Conservation (phyloP, 53 echinoderm and acorn worm species). For the Glandiceps talaboti region DNA sequence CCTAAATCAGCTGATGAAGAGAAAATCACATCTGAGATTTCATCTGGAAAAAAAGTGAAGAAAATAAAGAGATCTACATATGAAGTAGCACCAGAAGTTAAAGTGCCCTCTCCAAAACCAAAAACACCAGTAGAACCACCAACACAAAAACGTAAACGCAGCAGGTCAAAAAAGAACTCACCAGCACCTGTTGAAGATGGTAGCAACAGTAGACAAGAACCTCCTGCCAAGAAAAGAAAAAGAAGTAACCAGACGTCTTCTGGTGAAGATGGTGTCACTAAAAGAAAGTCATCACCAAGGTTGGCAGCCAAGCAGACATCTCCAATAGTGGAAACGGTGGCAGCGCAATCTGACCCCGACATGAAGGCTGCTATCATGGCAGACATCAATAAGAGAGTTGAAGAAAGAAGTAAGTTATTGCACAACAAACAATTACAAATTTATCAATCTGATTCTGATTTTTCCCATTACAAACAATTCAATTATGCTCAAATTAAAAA, state of each 20-base stretch:
- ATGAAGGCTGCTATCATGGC: constrained; percentile 49
- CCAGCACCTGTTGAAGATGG: not conserved
- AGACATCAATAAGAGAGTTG: constrained; percentile 29
- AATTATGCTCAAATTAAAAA: too few relatives aligned
- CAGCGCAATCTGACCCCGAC: constrained; percentile 11
- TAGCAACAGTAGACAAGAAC: not conserved
- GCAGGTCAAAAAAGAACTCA: not conserved
- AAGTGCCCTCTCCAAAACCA: not conserved
- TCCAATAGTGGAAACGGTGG: not conserved
- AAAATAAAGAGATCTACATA: constrained; percentile 34
- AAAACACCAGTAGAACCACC: not conserved
- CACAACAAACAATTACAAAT: too few relatives aligned
- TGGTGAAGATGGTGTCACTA: not conserved
- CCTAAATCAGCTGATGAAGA: not conserved
- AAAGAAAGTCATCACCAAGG: not conserved
- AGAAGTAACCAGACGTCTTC: not conserved
- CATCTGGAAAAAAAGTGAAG: constrained; percentile 18
- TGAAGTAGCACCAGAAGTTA: constrained; percentile 17
- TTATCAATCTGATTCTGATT: too few relatives aligned
- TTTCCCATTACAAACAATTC: too few relatives aligned
- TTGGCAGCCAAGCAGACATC: not conserved
- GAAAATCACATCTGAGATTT: too few relatives aligned
- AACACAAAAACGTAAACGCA: not conserved
- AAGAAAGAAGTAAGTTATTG: constrained; percentile 33
- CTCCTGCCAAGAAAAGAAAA: not conserved